Evolutionary conservation across 1,140 invertebrate species (phyloP), one percentile per base, ranked within the genome.

Genomic region (Lepidostoma basale): DNA sequence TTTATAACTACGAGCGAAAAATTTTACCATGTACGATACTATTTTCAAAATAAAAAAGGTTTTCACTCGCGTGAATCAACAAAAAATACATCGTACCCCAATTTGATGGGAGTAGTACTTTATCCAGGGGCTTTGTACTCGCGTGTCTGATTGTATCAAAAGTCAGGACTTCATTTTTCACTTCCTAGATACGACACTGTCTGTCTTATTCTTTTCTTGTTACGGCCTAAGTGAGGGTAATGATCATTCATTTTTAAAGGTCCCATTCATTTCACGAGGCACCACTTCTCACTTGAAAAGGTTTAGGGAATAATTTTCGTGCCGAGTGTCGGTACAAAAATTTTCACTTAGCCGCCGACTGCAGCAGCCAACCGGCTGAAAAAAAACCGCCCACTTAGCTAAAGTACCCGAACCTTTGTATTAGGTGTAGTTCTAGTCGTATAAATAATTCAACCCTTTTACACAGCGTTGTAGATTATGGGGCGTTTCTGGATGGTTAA

Each of bases 161-260:
- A n/a, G n/a, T n/a, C n/a, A n/a, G n/a, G n/a, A n/a, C n/a, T n/a
- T n/a, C n/a, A n/a, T n/a, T n/a, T n/a, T n/a, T n/a, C n/a, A n/a
- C n/a, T n/a, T n/a, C n/a, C n/a, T n/a, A n/a, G n/a, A n/a, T n/a
- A n/a, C n/a, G n/a, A n/a, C n/a, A n/a, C n/a, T n/a, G n/a, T 33
- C 26, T 56, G 16, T 33, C 52, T 56, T 36, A 56, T 56, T 56
- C 52, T 56, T 56, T 56, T 23, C 45, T 49, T 23, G 22, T 18
- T 30, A n/a, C 45, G 6, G 23, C 52, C 36, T 56, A 56, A 56
- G 52, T 56, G 52, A 18, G 52, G 52, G 52, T 56, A 56, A 56
- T 56, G 52, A 56, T 56, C 52, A 56, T 56, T 56, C 52, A 56
- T 56, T 56, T 56, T 56, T 56, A 56, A 56, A 56, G 44, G 52